Base-by-base conservation (phyloP, 2,888 invertebrate species). In the Ptychoptera albimana region DNA sequence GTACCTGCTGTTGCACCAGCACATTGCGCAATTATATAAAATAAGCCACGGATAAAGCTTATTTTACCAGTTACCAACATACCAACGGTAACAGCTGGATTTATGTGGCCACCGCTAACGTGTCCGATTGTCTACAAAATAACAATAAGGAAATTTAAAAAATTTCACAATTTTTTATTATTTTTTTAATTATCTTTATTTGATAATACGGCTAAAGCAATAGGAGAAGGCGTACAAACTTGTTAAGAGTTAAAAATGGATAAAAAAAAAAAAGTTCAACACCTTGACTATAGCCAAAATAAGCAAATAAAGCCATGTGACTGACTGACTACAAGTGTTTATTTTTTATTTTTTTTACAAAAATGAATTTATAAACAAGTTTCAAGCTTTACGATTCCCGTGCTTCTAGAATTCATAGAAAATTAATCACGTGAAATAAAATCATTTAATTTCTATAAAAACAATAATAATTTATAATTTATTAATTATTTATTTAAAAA, bases 61-160 rank as follows among this genome's bases (percentile, higher is more conserved):
- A 88, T 79, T 55, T 83, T 80, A 8, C 91, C 86, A 8, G 82
- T 77, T 10, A 79, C 76, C 44, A 87, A 66, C 66, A 92, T 73
- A 2, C 83, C 88, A 13, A 73, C 62, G 5, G 92, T 92, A 37
- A 94, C 88, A 1, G 93, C 92, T 2, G 93, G 93, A 71, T 94
- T 94, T 48, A 93, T 72, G 64, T 92, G 92, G 9, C 86, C 88
- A 2, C 92, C 91, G 46, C 88, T 89, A 43, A 89, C 74, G 64
- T 89, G 87, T 4, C 87, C 88, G 52, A 89, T 74, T 42, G 80
- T 73, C 85, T 87, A 65, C 42, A 63, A 68, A 43, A 41, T 47
- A 12, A 34, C 39, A 15, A 9, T 32, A 8, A n/a, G 8, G 8
- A 32, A n/a, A 32, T 11, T 4, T 7, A 11, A 32, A 32, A n/a